phyloP scores from a whole-genome alignment of 2,113 vertebrate species.

The Gulo gulo region DNA sequence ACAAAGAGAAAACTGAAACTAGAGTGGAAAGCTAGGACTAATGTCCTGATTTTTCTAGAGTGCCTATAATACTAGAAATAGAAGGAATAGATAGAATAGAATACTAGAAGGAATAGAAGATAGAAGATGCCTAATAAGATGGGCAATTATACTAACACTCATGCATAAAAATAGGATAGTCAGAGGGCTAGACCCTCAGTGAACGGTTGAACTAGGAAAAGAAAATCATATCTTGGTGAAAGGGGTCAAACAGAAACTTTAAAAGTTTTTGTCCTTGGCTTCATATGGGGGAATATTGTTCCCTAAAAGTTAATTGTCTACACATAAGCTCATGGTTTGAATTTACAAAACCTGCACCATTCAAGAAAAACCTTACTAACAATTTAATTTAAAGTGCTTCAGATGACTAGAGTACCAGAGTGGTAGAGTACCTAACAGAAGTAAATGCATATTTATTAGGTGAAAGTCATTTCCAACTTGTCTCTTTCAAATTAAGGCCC shows the following conservation, averaged over 20 bases:
- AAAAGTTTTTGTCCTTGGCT: neutral
- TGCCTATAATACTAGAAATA: neutral
- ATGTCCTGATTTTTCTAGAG: neutral
- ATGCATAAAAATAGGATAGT: neutral
- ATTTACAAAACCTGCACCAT: neutral
- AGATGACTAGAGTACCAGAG: neutral
- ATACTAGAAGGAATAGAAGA: neutral
- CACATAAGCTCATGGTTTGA: neutral
- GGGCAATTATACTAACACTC: neutral
- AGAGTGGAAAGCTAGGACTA: neutral
- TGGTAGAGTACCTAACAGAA: neutral
- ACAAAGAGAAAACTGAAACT: neutral
- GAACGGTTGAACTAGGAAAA: neutral
- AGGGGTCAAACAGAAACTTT: neutral
- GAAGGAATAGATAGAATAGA: neutral
- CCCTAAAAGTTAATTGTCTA: neutral
- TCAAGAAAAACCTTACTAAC: neutral
- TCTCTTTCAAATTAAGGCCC: neutral
- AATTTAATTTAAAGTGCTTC: neutral
- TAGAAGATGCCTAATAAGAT: neutral
- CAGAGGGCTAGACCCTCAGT: neutral
- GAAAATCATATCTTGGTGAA: neutral
- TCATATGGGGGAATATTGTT: neutral
- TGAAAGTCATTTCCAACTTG: neutral
- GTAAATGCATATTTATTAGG: neutral